These are phyloP conservation scores for Melanotaenia pygmaea DNA, from an alignment of 2,797 vertebrate species.

Conservation along the genomic window DNA sequence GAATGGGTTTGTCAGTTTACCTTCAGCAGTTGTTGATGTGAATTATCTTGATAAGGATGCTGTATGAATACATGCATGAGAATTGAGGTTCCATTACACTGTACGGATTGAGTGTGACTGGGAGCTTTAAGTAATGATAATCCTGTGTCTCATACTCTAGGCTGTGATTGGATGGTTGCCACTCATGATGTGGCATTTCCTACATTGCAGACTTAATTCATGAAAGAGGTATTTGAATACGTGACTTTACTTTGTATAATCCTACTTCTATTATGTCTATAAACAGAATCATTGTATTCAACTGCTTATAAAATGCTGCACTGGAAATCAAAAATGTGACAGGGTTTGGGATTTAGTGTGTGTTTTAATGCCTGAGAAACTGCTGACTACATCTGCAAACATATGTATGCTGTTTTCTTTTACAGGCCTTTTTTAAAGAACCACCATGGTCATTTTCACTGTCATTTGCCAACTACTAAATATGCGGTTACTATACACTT, in stretches of 20 bases:
- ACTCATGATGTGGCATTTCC: constrained; percentile 28
- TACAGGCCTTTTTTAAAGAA: background rate
- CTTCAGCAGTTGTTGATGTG: constrained; percentile 10
- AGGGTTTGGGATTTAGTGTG: constrained; percentile 3
- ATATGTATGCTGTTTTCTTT: background rate
- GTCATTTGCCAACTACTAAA: background rate
- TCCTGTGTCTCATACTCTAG: constrained; percentile 38
- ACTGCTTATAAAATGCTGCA: background rate
- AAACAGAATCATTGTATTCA: background rate
- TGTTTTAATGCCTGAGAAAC: background rate
- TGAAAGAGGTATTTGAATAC: constrained; percentile 17
- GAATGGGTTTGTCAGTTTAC: constrained; percentile 12
- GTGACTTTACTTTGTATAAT: constrained; percentile 8
- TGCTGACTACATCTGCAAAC: background rate
- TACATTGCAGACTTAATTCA: constrained; percentile 23
- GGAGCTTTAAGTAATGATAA: constrained; percentile 48
- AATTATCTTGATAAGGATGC: constrained; percentile 26
- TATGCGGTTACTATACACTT: background rate
- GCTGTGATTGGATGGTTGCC: constrained; percentile 52
- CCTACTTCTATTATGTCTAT: background rate
- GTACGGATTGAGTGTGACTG: constrained; percentile 34
- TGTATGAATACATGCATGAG: constrained; percentile 5
- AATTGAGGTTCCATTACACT: constrained; percentile 12
- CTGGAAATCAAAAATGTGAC: background rate
- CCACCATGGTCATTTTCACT: background rate